Evolutionary conservation across 2,797 vertebrate species (phyloP).

Genomic region (Tiaroga cobitis): DNA sequence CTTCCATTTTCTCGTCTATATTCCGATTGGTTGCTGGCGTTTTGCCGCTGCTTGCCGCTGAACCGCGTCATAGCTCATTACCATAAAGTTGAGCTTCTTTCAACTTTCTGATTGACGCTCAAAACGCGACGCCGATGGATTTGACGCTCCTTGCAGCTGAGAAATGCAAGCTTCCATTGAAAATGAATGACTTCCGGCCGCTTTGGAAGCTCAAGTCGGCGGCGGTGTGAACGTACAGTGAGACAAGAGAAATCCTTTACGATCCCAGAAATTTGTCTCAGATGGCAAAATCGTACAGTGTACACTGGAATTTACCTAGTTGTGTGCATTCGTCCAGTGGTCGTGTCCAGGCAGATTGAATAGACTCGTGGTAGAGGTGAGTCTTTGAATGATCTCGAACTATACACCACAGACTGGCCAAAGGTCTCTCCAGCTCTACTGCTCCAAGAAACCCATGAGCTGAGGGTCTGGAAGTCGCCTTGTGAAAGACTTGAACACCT

Average conservation of each 20-base stretch:
- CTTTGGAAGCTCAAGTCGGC: no score
- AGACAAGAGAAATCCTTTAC: not conserved
- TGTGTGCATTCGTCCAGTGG: conserved; percentile 89
- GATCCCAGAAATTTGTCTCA: not conserved
- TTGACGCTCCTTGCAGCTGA: no score
- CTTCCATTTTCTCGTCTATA: no score
- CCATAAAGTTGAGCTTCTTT: no score
- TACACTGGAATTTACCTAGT: conserved; percentile 81
- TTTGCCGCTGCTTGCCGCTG: no score
- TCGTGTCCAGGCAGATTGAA: conserved; percentile 85
- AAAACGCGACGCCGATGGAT: no score
- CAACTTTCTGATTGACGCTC: no score
- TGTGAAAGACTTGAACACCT: conserved; percentile 89
- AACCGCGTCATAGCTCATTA: no score
- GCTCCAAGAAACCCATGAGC: conserved; percentile 90
- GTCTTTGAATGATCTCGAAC: conserved; percentile 87
- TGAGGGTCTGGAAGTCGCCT: conserved; percentile 83
- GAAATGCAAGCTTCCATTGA: no score
- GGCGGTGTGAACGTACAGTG: no score
- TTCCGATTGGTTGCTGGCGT: no score
- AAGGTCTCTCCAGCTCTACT: conserved; percentile 83
- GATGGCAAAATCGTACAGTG: not conserved
- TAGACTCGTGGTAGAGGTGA: conserved; percentile 85
- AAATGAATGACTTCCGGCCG: no score
- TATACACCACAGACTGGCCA: conserved; percentile 84